phyloP scores from a whole-genome alignment of 1,140 invertebrate genomes.

The Macrocentrus cingulum region DNA sequence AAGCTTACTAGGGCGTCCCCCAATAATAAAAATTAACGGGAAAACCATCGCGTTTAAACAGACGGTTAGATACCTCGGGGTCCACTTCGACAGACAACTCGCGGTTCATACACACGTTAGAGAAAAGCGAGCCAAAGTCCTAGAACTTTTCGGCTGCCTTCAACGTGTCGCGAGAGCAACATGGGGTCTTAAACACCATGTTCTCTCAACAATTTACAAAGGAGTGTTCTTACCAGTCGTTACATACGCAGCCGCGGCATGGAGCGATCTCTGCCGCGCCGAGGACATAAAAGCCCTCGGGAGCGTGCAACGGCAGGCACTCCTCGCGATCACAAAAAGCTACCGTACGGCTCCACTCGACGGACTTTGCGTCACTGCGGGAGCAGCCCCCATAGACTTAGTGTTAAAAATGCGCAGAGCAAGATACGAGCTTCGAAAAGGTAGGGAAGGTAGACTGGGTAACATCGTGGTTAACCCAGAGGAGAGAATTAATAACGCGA shows the following conservation, averaged over 20 bases:
- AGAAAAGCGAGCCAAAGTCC: background rate
- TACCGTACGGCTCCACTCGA: constrained; percentile 10
- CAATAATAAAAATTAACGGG: constrained; percentile 7
- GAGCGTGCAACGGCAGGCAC: background rate
- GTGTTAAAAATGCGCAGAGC: background rate
- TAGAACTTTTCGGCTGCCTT: background rate
- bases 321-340: constrained; percentile 6
- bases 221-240: background rate
- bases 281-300: background rate
- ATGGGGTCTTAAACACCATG: background rate
- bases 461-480: background rate
- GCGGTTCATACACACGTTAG: constrained; percentile 4
- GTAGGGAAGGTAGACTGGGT: background rate
- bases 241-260: constrained; percentile 9
- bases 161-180: background rate
- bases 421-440: background rate
- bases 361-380: constrained; percentile 7
- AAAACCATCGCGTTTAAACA: constrained; percentile 15
- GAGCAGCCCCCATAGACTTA: constrained; percentile 5
- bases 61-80: constrained; percentile 7
- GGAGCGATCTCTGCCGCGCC: background rate
- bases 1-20: constrained; percentile 9
- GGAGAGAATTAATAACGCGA: background rate
- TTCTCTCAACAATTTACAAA: constrained; percentile 3
- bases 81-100: constrained; percentile 2